A percentile compares a stretch with the other conserved stretches of the same genome.
Evolutionary conservation across 2,888 invertebrate species (phyloP).

Genomic region (Craniophora ligustri): DNA sequence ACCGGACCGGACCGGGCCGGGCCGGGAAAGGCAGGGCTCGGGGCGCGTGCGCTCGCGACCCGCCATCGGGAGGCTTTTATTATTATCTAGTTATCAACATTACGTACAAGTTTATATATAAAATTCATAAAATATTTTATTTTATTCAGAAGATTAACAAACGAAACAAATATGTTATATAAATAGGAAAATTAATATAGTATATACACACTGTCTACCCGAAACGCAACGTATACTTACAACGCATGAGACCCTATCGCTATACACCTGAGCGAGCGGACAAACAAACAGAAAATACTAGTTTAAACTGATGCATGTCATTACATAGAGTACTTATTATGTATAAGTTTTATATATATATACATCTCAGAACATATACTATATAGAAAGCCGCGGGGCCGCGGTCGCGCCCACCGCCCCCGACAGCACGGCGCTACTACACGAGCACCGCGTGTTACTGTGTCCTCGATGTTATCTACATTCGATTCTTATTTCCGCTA

Average conservation of each 20-base stretch:
- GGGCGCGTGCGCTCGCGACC: neutral
- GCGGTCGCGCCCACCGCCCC: no score
- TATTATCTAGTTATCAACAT: constrained; percentile 17
- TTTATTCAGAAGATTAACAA: constrained; percentile 13
- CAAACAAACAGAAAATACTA: constrained; percentile 78
- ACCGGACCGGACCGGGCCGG: no score
- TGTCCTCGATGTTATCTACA: no score
- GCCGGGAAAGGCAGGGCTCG: no score
- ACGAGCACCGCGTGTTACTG: no score
- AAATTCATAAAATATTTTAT: no score
- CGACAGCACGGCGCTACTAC: no score
- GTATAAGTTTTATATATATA: no score
- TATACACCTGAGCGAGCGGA: constrained; percentile 82
- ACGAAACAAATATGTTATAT: no score
- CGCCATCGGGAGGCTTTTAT: constrained; percentile 1
- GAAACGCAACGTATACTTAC: constrained; percentile 76
- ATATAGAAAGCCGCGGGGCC: no score
- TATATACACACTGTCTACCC: constrained; percentile 53
- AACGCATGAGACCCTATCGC: constrained; percentile 75
- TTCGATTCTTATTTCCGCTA: no score
- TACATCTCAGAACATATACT: no score
- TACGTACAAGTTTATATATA: constrained; percentile 28
- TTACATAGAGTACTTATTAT: neutral
- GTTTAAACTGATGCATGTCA: constrained; percentile 65
- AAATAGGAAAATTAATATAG: constrained; percentile 29